phyloP scores from a whole-genome alignment of 1,140 invertebrate species.

The Tetranychus cinnabarinus region DNA sequence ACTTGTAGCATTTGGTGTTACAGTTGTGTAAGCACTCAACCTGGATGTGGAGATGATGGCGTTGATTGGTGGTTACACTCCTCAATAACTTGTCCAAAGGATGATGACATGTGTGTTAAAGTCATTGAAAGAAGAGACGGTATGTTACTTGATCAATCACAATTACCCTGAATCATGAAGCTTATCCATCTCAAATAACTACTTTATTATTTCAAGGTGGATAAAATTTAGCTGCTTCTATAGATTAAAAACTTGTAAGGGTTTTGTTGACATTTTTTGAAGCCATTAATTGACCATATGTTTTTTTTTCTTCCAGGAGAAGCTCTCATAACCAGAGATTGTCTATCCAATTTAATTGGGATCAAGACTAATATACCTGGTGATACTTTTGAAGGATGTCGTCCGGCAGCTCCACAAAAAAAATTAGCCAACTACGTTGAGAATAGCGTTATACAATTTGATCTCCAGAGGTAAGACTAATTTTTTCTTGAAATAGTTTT shows the following conservation, averaged over 20 bases:
- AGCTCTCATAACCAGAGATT: conserved; percentile 55
- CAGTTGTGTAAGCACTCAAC: conserved; percentile 61
- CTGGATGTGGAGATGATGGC: conserved; percentile 47
- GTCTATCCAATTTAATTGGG: conserved; percentile 47
- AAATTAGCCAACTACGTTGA: conserved; percentile 63
- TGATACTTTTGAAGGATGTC: conserved; percentile 68
- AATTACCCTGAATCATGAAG: too few species aligned
- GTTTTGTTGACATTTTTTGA: background rate
- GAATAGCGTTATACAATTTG: conserved; percentile 57
- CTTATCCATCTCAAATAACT: too few species aligned
- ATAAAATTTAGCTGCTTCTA: background rate
- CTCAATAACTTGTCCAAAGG: conserved; percentile 48
- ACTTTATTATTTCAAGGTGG: too few species aligned
- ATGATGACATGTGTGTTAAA: conserved; percentile 70
- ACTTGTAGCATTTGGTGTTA: conserved; percentile 39
- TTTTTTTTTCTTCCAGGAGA: conserved; percentile 32
- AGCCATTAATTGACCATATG: background rate
- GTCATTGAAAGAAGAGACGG: conserved; percentile 63
- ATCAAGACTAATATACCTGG: conserved; percentile 66
- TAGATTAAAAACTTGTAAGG: background rate
- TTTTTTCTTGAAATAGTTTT: background rate
- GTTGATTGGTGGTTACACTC: conserved; percentile 62
- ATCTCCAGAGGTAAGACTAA: conserved; percentile 40
- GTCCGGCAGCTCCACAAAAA: conserved; percentile 47
- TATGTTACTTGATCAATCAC: background rate